Conservation (phyloP, 2,888 invertebrate species). For the Drosophila imparisetae region DNA sequence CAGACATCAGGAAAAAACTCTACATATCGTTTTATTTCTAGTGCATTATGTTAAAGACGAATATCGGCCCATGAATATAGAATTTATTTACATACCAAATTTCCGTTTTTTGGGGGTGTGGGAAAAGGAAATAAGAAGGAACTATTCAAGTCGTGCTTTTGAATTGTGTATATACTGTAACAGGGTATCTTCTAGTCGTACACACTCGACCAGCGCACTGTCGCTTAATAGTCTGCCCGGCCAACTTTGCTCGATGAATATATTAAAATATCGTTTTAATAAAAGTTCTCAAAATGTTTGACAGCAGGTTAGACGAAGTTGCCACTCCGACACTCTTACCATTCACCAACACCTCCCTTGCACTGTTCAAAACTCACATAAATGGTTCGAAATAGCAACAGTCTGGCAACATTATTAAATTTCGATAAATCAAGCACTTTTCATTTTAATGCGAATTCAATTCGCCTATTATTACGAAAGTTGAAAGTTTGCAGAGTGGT, state of each 20-base stretch:
- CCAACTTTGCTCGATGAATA: slow-evolving; percentile 69
- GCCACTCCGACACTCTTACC: not conserved
- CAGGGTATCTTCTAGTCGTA: not conserved
- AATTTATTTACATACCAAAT: not conserved
- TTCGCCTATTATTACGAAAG: slow-evolving; percentile 63
- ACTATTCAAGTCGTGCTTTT: not conserved
- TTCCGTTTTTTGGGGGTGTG: not conserved
- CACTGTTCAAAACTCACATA: not conserved
- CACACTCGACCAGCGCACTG: not conserved
- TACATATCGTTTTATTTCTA: not conserved
- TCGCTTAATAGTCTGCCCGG: slow-evolving; percentile 2
- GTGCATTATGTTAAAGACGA: not conserved
- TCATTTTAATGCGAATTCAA: slow-evolving; percentile 54
- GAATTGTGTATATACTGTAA: not conserved
- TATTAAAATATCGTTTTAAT: slow-evolving; percentile 69
- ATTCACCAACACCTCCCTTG: not conserved
- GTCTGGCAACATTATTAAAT: slow-evolving; percentile 60
- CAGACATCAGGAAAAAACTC: not conserved
- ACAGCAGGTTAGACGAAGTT: slow-evolving; percentile 29
- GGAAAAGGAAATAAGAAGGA: not conserved
- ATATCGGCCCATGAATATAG: not conserved
- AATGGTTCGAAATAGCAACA: slow-evolving; percentile 17
- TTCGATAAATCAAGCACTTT: slow-evolving; percentile 54
- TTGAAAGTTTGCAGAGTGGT: slow-evolving; percentile 36
- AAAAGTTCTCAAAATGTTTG: slow-evolving; percentile 41